A percentile compares a stretch with the other conserved stretches of the same genome.
Evolutionary conservation across 1,140 invertebrate genomes (phyloP).

Genomic region (Liolophura sinensis): DNA sequence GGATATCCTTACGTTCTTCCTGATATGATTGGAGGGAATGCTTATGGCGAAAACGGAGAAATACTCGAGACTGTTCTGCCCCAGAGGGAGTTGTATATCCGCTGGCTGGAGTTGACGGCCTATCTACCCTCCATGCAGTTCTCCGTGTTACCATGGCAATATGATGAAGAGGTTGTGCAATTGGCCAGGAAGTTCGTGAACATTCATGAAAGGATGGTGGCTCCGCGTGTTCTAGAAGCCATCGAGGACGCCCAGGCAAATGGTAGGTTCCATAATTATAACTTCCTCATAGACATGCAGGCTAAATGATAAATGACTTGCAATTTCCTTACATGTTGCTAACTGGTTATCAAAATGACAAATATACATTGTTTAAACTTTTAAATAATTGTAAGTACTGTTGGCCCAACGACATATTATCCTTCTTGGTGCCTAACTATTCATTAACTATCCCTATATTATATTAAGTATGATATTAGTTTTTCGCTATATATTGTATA

Average conservation of each 20-base stretch:
- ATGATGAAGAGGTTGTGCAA: conserved; percentile 67
- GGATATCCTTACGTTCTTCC: conserved; percentile 87
- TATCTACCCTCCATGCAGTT: conserved; percentile 90
- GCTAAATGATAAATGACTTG: too few relatives aligned
- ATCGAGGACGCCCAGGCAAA: conserved; percentile 12
- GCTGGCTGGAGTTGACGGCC: conserved; percentile 85
- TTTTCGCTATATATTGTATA: too few relatives aligned
- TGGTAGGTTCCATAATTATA: not conserved
- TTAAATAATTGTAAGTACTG: too few relatives aligned
- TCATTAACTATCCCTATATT: too few relatives aligned
- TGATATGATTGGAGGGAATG: conserved; percentile 94
- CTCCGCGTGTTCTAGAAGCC: conserved; percentile 37
- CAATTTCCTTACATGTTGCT: too few relatives aligned
- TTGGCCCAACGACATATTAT: not conserved
- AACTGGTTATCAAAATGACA: too few relatives aligned
- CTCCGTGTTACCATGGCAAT: conserved; percentile 87
- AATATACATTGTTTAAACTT: too few relatives aligned
- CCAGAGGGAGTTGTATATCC: conserved; percentile 79
- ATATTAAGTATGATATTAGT: too few relatives aligned
- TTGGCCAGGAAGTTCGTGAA: conserved; percentile 70
- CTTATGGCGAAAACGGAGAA: conserved; percentile 52
- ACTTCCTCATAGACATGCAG: not conserved
- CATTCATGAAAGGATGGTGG: conserved; percentile 66
- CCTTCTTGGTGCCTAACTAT: too few relatives aligned
- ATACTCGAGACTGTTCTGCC: conserved; percentile 57